A percentile compares a stretch with the other conserved stretches of the same genome.
phyloP scores from a whole-genome alignment of 2,113 vertebrate species.

The Hydrolagus affinis region DNA sequence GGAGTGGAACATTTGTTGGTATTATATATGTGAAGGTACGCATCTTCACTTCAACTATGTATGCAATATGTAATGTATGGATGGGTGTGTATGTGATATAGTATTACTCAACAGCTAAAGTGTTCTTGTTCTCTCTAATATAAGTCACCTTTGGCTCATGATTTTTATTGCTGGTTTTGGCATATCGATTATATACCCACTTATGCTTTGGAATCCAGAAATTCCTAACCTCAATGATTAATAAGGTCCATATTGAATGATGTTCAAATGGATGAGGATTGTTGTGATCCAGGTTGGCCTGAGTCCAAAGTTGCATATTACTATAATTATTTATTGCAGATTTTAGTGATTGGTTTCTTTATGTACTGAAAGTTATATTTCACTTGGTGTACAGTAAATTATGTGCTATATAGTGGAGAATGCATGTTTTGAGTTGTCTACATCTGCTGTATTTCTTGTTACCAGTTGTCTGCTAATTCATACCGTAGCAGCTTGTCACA shows the following conservation, averaged over 20 bases:
- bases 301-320: background rate
- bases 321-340: background rate
- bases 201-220: background rate
- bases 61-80: background rate
- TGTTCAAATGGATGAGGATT: background rate
- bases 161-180: background rate
- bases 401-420: background rate
- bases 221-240: background rate
- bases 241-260: no score
- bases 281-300: background rate
- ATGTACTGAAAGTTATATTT: conserved; percentile 8
- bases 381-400: background rate
- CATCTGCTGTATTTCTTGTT: background rate
- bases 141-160: background rate
- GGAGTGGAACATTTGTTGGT: background rate
- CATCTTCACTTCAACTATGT: background rate
- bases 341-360: background rate
- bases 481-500: no score
- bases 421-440: background rate
- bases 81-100: no score
- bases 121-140: background rate
- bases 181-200: background rate
- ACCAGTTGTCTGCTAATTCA: background rate
- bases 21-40: background rate
- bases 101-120: background rate